Conservation (phyloP, 2,113 vertebrate genomes). For the Leptosomus discolor region DNA sequence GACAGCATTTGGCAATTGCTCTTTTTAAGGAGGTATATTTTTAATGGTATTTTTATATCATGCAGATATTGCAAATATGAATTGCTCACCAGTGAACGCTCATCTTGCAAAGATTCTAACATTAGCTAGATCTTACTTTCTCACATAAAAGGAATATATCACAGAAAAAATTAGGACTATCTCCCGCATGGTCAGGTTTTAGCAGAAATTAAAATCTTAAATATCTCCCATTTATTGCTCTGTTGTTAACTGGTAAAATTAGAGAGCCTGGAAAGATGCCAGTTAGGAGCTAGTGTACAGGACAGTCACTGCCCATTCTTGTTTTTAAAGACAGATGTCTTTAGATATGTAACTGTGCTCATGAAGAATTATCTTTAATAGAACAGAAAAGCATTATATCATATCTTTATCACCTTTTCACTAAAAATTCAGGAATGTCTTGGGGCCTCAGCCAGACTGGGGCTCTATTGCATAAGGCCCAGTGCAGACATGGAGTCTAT, state of each 20-base stretch:
- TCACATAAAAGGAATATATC: neutral
- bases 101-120: neutral
- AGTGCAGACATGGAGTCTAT: neutral
- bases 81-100: conserved; percentile 40
- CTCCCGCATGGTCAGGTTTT: neutral
- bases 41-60: conserved; percentile 43
- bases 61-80: conserved; percentile 42
- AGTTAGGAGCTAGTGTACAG: neutral
- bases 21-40: conserved; percentile 33
- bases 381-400: neutral
- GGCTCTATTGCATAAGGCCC: neutral
- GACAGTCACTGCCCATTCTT: neutral
- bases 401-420: neutral
- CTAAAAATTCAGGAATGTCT: neutral
- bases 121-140: neutral
- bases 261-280: neutral
- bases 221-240: conserved; percentile 11
- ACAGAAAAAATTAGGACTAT: conserved; percentile 4
- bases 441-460: neutral
- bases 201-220: conserved; percentile 53
- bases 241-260: neutral
- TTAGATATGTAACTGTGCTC: neutral
- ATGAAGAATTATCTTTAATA: neutral
- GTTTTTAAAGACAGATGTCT: neutral
- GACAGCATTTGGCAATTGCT: conserved; percentile 19